These are phyloP conservation scores for Dreissena rostriformis DNA, from an alignment of 1,140 invertebrate genomes.

Conservation along the genomic window DNA sequence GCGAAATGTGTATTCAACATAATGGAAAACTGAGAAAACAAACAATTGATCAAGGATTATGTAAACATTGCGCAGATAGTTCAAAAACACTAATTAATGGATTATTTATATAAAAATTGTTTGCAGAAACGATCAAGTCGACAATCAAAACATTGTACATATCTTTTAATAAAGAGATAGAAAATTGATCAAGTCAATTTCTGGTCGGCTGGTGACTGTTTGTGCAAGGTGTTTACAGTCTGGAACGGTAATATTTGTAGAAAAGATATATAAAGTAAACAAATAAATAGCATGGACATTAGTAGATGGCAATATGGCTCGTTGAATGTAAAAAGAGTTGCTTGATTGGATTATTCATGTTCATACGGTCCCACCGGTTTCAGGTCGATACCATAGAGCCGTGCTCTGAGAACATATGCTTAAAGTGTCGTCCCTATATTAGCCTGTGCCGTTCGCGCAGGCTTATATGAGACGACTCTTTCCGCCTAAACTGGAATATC, in stretches of 20 bases:
- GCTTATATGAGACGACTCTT: too few relatives aligned
- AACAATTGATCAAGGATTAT: constrained; percentile 35
- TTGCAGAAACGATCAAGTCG: constrained; percentile 23
- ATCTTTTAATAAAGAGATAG: neutral
- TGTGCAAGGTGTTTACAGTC: neutral
- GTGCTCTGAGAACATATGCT: too few relatives aligned
- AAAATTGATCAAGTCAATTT: too few relatives aligned
- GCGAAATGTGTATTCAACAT: constrained; percentile 6
- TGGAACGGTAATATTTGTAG: neutral
- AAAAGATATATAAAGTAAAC: constrained; percentile 4
- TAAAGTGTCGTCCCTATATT: too few relatives aligned
- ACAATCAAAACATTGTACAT: neutral
- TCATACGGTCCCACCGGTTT: too few relatives aligned
- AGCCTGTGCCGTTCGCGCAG: too few relatives aligned
- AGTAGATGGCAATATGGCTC: neutral
- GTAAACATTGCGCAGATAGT: too few relatives aligned
- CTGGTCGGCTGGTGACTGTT: neutral
- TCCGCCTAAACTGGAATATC: too few relatives aligned
- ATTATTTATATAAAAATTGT: constrained; percentile 45
- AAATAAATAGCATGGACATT: constrained; percentile 5
- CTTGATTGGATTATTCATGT: too few relatives aligned
- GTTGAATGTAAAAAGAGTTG: too few relatives aligned
- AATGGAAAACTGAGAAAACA: constrained; percentile 37
- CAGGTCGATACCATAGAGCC: too few relatives aligned
- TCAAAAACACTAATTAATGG: constrained; percentile 32